Evolutionary conservation across 2,113 vertebrate species (phyloP).

Genomic region (Pica pica): DNA sequence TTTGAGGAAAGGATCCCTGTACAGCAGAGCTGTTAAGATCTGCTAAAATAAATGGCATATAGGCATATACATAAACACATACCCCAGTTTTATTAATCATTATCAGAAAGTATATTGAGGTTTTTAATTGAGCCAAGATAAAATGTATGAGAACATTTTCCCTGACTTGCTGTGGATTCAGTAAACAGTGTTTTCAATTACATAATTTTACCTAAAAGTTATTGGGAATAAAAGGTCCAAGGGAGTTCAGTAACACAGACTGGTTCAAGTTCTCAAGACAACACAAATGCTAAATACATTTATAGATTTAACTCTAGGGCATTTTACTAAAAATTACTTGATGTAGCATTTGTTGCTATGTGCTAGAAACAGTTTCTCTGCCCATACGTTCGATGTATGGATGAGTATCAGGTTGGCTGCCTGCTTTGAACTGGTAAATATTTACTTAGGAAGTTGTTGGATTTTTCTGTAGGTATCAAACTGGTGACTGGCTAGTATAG

Average conservation of each 20-base stretch:
- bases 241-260: neutral
- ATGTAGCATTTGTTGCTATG: neutral
- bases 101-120: neutral
- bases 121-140: neutral
- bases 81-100: neutral
- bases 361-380: neutral
- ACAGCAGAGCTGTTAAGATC: neutral
- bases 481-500: neutral
- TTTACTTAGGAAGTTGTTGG: neutral
- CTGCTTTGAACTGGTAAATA: neutral
- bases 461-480: neutral
- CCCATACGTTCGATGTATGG: fast-evolving
- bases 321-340: neutral
- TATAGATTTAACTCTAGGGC: neutral
- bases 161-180: neutral
- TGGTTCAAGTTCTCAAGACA: neutral
- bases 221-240: neutral
- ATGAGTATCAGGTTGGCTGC: neutral
- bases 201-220: neutral
- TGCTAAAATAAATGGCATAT: neutral
- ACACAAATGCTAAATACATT: neutral
- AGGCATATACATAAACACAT: neutral
- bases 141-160: neutral
- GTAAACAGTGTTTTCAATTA: neutral
- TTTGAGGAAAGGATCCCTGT: neutral